Evolutionary conservation across 2,113 vertebrate genomes (phyloP).

Genomic region (Semicossyphus pulcher): DNA sequence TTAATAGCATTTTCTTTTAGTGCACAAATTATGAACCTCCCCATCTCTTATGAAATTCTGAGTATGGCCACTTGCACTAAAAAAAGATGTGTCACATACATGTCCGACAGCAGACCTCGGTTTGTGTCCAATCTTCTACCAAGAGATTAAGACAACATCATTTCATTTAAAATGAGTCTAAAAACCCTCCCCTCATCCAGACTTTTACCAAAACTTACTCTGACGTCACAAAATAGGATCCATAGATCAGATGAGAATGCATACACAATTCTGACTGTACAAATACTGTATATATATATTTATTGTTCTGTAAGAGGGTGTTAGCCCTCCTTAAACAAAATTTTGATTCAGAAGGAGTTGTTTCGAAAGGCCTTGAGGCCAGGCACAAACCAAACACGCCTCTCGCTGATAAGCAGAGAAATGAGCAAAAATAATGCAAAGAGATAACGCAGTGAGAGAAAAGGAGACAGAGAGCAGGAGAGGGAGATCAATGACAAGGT

Average conservation of each 20-base stretch:
- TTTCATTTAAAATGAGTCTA: too few relatives aligned
- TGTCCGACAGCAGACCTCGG: too few relatives aligned
- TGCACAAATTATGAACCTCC: too few relatives aligned
- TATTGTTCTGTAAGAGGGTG: not conserved
- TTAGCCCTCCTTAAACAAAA: not conserved
- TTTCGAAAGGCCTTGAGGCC: constrained; percentile 64
- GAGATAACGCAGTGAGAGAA: constrained; percentile 35
- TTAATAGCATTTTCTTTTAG: too few relatives aligned
- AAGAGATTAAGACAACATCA: too few relatives aligned
- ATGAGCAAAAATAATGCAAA: constrained; percentile 64
- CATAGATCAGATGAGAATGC: not conserved
- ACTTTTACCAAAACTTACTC: not conserved
- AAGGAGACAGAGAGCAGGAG: constrained; percentile 41
- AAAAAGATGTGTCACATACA: too few relatives aligned
- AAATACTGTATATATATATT: too few relatives aligned
- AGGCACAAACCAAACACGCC: constrained; percentile 47
- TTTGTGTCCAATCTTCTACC: too few relatives aligned
- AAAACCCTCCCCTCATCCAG: too few relatives aligned
- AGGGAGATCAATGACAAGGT: constrained; percentile 85
- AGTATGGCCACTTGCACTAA: too few relatives aligned
- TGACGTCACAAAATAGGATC: not conserved
- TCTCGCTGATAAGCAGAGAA: constrained; percentile 49
- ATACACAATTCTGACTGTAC: not conserved
- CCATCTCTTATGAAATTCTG: too few relatives aligned
- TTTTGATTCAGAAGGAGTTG: constrained; percentile 37